phyloP scores from a whole-genome alignment of 2,113 vertebrate genomes.

The Oxyura jamaicensis region DNA sequence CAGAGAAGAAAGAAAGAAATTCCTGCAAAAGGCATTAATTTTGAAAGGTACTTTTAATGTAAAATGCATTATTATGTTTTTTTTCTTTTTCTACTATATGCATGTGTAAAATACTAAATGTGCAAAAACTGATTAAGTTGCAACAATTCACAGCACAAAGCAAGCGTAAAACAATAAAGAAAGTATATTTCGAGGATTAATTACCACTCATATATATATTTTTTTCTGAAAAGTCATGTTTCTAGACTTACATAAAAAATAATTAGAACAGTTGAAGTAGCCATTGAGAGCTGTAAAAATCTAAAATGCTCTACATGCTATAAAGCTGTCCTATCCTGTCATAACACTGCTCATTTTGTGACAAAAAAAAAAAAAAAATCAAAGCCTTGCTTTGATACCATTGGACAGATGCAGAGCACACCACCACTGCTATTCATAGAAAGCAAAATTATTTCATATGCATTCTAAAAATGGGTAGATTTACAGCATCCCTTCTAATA shows the following conservation, averaged over 20 bases:
- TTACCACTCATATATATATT: neutral
- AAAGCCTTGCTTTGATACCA: neutral
- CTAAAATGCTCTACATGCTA: neutral
- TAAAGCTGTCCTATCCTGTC: neutral
- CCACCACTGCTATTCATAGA: neutral
- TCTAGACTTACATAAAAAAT: neutral
- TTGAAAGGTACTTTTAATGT: neutral
- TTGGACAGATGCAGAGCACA: neutral
- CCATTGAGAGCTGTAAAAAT: neutral
- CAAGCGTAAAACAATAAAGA: neutral
- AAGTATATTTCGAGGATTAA: neutral
- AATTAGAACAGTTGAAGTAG: neutral
- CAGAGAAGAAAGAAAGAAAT: slow-evolving; percentile 86
- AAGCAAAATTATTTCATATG: neutral
- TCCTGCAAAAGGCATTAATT: slow-evolving; percentile 79
- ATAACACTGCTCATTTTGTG: neutral
- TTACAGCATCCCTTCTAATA: neutral
- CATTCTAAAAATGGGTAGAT: neutral
- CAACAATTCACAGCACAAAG: neutral
- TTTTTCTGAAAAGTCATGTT: neutral
- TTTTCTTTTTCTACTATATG: neutral
- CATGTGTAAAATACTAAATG: neutral
- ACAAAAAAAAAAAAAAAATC: neutral
- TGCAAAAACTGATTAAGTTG: neutral
- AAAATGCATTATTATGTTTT: neutral